A percentile compares a stretch with the other conserved stretches of the same genome.
phyloP scores from a whole-genome alignment of 2,888 invertebrate genomes.

The Drepana falcataria region DNA sequence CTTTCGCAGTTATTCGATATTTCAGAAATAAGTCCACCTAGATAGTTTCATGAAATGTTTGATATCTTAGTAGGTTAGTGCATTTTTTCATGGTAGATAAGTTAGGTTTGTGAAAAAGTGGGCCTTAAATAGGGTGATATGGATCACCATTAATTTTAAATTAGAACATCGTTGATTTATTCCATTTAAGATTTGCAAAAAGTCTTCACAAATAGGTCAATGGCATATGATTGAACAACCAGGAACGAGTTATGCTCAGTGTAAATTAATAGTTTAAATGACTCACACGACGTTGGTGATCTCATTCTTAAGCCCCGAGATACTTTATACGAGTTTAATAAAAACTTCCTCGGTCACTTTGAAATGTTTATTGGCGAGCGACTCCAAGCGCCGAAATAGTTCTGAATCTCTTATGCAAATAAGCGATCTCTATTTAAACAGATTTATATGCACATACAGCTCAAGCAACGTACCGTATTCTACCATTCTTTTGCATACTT shows the following conservation, averaged over 20 bases:
- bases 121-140: too few species aligned
- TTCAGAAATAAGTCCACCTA: not conserved
- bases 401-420: too few species aligned
- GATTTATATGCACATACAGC: too few species aligned
- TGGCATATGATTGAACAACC: conserved; percentile 45
- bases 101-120: too few species aligned
- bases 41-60: not conserved
- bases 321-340: conserved; percentile 6
- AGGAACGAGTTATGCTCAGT: conserved; percentile 35
- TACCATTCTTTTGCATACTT: too few species aligned
- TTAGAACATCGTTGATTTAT: conserved; percentile 8
- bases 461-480: too few species aligned
- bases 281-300: conserved; percentile 47
- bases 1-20: conserved; percentile 18
- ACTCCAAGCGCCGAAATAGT: not conserved
- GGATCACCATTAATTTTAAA: too few species aligned
- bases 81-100: too few species aligned
- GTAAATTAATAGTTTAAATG: conserved; percentile 50
- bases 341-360: conserved; percentile 24
- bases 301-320: conserved; percentile 32
- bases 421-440: too few species aligned
- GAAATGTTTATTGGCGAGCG: too few species aligned
- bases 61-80: not conserved
- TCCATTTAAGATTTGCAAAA: conserved; percentile 19
- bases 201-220: conserved; percentile 51